Conservation (phyloP, 2,797 vertebrate genomes). For the Miopithecus talapoin region DNA sequence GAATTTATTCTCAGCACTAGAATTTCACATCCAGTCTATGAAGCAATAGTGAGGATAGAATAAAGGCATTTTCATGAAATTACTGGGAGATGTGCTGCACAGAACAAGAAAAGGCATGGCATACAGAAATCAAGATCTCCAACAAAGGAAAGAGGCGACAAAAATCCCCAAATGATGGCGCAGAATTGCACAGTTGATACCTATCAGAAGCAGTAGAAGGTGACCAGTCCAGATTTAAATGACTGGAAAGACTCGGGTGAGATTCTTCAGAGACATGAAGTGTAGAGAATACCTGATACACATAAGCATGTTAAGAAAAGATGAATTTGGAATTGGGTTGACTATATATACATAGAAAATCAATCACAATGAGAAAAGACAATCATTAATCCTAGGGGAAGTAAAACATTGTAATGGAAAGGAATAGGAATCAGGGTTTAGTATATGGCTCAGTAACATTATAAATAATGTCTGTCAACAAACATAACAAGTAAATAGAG, state of each 20-base stretch:
- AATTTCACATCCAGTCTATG: neutral
- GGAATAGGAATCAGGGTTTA: conserved; percentile 32
- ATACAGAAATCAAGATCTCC: neutral
- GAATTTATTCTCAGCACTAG: conserved; percentile 38
- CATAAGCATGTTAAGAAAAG: neutral
- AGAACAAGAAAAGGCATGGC: neutral
- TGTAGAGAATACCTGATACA: neutral
- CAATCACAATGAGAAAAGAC: neutral
- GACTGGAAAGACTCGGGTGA: neutral
- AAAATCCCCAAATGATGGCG: neutral
- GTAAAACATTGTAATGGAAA: neutral
- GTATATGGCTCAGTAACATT: neutral
- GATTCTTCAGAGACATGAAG: neutral
- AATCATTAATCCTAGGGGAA: neutral
- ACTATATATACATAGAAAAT: neutral
- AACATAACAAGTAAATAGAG: conserved; percentile 4
- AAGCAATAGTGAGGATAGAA: neutral
- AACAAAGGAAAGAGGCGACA: neutral
- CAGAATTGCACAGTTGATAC: neutral
- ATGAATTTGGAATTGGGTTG: neutral
- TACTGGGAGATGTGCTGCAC: neutral
- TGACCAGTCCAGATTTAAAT: neutral
- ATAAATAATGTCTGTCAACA: conserved; percentile 8
- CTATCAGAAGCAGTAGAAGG: neutral
- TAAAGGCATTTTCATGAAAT: conserved; percentile 26